These are phyloP conservation scores for Willowsia nigromaculata DNA, from an alignment of 2,888 invertebrate genomes.

Conservation along the genomic window DNA sequence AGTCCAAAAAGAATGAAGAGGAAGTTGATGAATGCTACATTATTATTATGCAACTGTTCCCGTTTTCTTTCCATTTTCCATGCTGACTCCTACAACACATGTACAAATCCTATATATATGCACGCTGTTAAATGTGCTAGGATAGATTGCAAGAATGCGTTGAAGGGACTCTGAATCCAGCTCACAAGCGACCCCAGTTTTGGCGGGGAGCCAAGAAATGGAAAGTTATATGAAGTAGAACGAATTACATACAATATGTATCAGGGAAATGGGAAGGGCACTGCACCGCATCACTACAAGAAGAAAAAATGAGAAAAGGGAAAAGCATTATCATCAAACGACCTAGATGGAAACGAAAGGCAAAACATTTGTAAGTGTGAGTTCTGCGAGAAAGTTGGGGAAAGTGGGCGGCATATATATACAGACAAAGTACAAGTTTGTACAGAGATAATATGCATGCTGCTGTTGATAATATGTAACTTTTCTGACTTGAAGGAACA, in stretches of 20 bases:
- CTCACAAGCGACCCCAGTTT: constrained; percentile 13
- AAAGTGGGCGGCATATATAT: background rate
- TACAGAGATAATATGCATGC: background rate
- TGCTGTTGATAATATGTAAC: background rate
- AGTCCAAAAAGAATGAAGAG: background rate
- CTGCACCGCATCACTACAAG: constrained; percentile 61
- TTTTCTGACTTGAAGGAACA: background rate
- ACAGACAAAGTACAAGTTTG: background rate
- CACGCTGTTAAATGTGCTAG: background rate
- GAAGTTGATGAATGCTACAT: background rate
- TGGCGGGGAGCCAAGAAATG: constrained; percentile 55
- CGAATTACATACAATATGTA: constrained; percentile 25
- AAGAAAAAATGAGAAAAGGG: background rate
- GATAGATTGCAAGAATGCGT: background rate
- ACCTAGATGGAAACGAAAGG: background rate
- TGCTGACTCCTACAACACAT: background rate
- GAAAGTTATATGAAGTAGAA: constrained; percentile 16
- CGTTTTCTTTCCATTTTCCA: background rate
- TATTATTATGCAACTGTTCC: background rate
- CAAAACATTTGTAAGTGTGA: constrained; percentile 11
- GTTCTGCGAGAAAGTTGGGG: constrained; percentile 12
- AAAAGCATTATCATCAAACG: constrained; percentile 18
- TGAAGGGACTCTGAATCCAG: constrained; percentile 14
- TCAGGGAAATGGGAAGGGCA: constrained; percentile 65
- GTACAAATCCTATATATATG: background rate